Conservation (phyloP, 2,888 invertebrate species). For the Chymomyza caudatula region DNA sequence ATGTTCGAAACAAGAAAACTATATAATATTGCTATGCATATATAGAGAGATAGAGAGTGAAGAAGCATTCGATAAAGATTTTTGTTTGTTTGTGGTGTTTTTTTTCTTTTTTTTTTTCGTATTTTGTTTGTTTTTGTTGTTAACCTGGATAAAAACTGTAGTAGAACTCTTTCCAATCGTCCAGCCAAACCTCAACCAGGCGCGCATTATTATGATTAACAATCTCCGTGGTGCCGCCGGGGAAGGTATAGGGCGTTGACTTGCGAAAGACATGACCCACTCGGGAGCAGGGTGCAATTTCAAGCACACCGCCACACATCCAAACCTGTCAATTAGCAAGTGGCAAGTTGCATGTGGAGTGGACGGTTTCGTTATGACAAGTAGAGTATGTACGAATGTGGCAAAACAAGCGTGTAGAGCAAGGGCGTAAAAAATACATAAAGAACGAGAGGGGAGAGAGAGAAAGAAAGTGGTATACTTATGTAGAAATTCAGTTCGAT, state of each 20-base stretch:
- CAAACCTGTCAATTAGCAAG: slow-evolving; percentile 84
- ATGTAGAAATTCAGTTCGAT: background rate
- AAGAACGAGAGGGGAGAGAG: slow-evolving; percentile 36
- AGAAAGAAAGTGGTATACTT: slow-evolving; percentile 28
- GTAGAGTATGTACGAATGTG: slow-evolving; percentile 5
- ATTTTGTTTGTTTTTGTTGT: slow-evolving; percentile 35
- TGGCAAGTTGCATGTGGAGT: slow-evolving; percentile 6
- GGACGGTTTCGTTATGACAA: slow-evolving; percentile 1
- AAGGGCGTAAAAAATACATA: slow-evolving; percentile 43
- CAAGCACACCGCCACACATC: slow-evolving; percentile 97
- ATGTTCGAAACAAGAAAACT: slow-evolving; percentile 33
- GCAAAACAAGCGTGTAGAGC: slow-evolving; percentile 23
- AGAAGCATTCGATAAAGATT: slow-evolving; percentile 47
- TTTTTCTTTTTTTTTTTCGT: slow-evolving; percentile 23
- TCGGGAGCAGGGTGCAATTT: slow-evolving; percentile 95
- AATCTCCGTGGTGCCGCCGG: slow-evolving; percentile 96
- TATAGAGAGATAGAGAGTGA: slow-evolving; percentile 41
- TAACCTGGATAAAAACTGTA: slow-evolving; percentile 98
- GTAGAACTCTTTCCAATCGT: slow-evolving; percentile 99
- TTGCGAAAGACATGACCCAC: slow-evolving; percentile 98
- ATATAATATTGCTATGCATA: slow-evolving; percentile 36
- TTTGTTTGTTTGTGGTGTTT: background rate
- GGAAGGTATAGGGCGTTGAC: slow-evolving; percentile 98
- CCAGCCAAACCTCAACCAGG: slow-evolving; percentile 99
- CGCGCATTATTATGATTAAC: slow-evolving; percentile 99